Evolutionary conservation across 2,797 vertebrate genomes (phyloP).

Genomic region (Trematomus bernacchii): DNA sequence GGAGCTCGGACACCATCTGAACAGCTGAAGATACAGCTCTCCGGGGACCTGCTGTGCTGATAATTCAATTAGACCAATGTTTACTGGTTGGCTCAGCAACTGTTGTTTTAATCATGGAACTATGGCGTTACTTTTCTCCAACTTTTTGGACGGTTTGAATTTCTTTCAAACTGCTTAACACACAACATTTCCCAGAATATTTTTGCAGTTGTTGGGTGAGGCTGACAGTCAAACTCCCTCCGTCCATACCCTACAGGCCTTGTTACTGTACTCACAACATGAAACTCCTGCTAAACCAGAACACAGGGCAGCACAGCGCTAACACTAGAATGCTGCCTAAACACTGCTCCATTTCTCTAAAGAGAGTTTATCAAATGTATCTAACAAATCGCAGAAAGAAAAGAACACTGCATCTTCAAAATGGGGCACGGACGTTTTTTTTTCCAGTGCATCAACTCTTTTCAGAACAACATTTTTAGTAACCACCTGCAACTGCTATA

Average conservation of each 20-base stretch:
- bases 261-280: constrained; percentile 45
- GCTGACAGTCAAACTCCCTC: constrained; percentile 12
- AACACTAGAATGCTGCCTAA: constrained; percentile 41
- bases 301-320: constrained; percentile 25
- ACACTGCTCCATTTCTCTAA: constrained; percentile 30
- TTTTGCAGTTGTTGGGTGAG: constrained; percentile 17
- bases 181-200: constrained; percentile 1
- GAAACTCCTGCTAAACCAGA: constrained; percentile 60
- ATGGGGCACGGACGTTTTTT: neutral
- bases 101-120: neutral
- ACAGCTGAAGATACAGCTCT: constrained; percentile 18
- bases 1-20: neutral
- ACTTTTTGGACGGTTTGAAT: neutral
- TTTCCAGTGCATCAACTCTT: constrained; percentile 26
- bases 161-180: neutral
- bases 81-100: neutral
- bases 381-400: constrained; percentile 12
- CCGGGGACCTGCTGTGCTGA: neutral
- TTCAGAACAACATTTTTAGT: constrained; percentile 33
- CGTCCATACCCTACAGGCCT: constrained; percentile 14
- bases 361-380: constrained; percentile 15
- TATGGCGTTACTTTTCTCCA: neutral
- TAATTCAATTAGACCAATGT: neutral
- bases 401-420: constrained; percentile 6
- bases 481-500: constrained; percentile 26